A percentile compares a stretch with the other conserved stretches of the same genome.
Evolutionary conservation across 2,797 vertebrate species (phyloP).

Genomic region (Sebastes dallii): DNA sequence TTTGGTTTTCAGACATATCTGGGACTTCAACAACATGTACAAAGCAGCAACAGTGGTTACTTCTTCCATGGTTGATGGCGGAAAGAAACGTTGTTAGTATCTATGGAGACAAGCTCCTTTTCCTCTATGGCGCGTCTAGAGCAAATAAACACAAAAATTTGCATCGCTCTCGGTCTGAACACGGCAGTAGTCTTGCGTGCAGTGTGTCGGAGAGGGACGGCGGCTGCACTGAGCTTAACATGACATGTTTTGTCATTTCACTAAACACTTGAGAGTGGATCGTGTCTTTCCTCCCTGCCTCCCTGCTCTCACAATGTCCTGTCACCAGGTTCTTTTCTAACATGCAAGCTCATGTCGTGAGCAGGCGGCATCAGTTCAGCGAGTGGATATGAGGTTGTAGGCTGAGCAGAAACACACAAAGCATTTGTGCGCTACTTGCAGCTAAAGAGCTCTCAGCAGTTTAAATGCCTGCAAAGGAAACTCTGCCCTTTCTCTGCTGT

Average conservation of each 20-base stretch:
- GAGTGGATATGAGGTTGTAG: neutral
- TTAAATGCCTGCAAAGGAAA: slow-evolving; percentile 1
- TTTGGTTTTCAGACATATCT: too few relatives aligned
- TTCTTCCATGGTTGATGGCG: too few relatives aligned
- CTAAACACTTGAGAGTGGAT: neutral
- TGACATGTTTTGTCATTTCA: slow-evolving; percentile 5
- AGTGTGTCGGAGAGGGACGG: slow-evolving; percentile 1
- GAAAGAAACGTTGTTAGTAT: too few relatives aligned
- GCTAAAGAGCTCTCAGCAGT: neutral
- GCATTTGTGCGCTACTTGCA: neutral
- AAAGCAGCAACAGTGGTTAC: too few relatives aligned
- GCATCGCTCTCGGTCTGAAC: too few relatives aligned
- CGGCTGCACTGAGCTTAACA: slow-evolving; percentile 5
- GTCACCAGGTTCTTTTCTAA: neutral
- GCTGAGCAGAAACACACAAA: neutral
- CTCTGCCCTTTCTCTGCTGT: neutral
- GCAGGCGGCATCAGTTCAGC: neutral
- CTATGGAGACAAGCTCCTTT: too few relatives aligned
- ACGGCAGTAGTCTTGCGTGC: slow-evolving; percentile 21
- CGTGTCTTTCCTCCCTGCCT: neutral
- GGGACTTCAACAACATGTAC: too few relatives aligned
- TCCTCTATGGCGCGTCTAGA: too few relatives aligned
- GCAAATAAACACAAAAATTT: accelerated
- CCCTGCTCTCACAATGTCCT: neutral
- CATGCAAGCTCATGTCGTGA: neutral